Conservation (phyloP, 2,113 vertebrate genomes). For the human (Homo sapiens) region DNA sequence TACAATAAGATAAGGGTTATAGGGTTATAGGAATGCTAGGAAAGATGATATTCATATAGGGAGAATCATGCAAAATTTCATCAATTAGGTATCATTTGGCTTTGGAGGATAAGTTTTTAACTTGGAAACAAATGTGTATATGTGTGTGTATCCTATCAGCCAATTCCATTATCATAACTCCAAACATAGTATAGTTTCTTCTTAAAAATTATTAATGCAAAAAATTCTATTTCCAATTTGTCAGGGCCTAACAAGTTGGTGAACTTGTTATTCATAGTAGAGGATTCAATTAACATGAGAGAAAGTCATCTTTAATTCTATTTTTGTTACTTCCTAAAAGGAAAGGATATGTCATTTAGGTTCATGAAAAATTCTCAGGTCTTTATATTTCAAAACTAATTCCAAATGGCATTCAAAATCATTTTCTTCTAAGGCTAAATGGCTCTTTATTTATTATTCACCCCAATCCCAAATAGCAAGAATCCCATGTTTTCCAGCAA, state of each 20-base stretch:
- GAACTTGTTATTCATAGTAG: slow-evolving; percentile 62
- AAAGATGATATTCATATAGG: background rate
- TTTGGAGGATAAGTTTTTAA: background rate
- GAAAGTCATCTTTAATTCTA: slow-evolving; percentile 63
- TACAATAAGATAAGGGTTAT: background rate
- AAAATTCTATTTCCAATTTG: slow-evolving; percentile 52
- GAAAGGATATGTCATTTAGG: slow-evolving; percentile 55
- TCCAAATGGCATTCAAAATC: slow-evolving; percentile 61
- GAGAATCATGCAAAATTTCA: slow-evolving; percentile 6
- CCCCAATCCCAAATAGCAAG: slow-evolving; percentile 5
- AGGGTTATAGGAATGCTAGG: background rate
- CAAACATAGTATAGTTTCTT: background rate
- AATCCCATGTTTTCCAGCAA: slow-evolving; percentile 24
- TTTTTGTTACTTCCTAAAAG: slow-evolving; percentile 67
- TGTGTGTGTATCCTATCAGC: background rate
- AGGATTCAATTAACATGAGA: slow-evolving; percentile 58
- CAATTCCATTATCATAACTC: slow-evolving; percentile 1
- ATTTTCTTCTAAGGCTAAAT: slow-evolving; percentile 48
- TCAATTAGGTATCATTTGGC: background rate
- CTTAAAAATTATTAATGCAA: slow-evolving; percentile 35
- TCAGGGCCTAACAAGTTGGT: slow-evolving; percentile 50
- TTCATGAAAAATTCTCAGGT: slow-evolving; percentile 56
- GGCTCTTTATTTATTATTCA: slow-evolving; percentile 45
- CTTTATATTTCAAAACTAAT: slow-evolving; percentile 61
- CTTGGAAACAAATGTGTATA: background rate